These are phyloP conservation scores for Rhimphoctona megacephalus DNA, from an alignment of 2,888 invertebrate genomes.

Conservation along the genomic window DNA sequence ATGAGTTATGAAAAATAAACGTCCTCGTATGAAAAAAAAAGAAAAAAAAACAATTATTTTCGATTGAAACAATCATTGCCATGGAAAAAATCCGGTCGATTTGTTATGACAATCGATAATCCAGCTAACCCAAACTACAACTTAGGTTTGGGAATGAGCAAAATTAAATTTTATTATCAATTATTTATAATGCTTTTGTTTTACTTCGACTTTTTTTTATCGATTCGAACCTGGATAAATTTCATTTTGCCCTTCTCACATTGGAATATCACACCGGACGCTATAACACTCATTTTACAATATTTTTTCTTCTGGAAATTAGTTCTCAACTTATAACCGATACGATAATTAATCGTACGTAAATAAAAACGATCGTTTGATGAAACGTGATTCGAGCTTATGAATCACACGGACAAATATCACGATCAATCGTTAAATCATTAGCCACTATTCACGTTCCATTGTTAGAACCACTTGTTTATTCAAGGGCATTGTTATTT, in stretches of 20 bases:
- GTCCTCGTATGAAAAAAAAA: background rate
- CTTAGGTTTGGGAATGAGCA: background rate
- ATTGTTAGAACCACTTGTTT: constrained; percentile 58
- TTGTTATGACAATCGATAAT: background rate
- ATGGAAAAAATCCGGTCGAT: constrained; percentile 12
- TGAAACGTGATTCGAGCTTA: constrained; percentile 28
- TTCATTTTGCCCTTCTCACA: background rate
- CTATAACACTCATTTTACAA: background rate
- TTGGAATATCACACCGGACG: background rate
- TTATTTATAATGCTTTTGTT: background rate
- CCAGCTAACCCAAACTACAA: background rate
- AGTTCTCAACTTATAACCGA: constrained; percentile 12
- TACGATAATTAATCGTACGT: constrained; percentile 9
- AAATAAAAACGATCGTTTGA: constrained; percentile 36
- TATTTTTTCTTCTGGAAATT: background rate
- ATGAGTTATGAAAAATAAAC: background rate
- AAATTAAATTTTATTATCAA: background rate
- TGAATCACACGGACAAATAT: constrained; percentile 32
- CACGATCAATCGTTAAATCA: constrained; percentile 36
- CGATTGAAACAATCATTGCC: constrained; percentile 32
- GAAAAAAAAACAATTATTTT: constrained; percentile 2
- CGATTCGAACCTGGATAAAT: background rate
- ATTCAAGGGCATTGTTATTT: constrained; percentile 10
- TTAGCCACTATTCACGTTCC: constrained; percentile 64
- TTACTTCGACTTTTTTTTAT: background rate